Percentiles rank a stretch among this genome's conserved stretches.
Evolutionary conservation across 2,113 vertebrate genomes (phyloP).

Genomic region (Ailurus styani): DNA sequence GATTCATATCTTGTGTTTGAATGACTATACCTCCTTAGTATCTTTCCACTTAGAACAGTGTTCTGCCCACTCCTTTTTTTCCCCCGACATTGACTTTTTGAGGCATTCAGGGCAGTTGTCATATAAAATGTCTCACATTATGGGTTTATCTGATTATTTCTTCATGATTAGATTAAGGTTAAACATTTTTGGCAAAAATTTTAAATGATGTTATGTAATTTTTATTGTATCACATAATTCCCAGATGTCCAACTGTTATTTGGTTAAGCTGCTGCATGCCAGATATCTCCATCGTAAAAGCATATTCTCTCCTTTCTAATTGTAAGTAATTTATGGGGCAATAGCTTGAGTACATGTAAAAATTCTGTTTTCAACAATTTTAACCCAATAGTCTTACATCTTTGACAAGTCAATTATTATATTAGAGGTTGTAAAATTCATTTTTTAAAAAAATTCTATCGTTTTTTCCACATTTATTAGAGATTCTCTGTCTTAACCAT

Average conservation of each 20-base stretch:
- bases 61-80: not conserved
- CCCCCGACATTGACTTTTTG: not conserved
- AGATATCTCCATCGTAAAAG: not conserved
- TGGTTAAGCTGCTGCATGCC: not conserved
- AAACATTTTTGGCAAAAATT: not conserved
- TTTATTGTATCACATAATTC: not conserved
- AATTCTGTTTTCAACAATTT: not conserved
- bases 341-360: not conserved
- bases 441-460: not conserved
- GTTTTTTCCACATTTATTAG: not conserved
- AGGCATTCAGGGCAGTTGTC: not conserved
- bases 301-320: not conserved
- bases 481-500: not conserved
- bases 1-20: not conserved
- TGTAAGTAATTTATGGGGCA: not conserved
- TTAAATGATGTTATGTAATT: slow-evolving; percentile 11
- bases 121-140: not conserved
- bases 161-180: not conserved
- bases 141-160: not conserved
- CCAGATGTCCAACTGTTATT: not conserved
- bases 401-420: not conserved
- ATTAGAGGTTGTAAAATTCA: not conserved
- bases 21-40: not conserved
- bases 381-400: not conserved
- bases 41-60: not conserved